Base-by-base conservation (phyloP, 2,113 vertebrate genomes). In the Abramis brama region DNA sequence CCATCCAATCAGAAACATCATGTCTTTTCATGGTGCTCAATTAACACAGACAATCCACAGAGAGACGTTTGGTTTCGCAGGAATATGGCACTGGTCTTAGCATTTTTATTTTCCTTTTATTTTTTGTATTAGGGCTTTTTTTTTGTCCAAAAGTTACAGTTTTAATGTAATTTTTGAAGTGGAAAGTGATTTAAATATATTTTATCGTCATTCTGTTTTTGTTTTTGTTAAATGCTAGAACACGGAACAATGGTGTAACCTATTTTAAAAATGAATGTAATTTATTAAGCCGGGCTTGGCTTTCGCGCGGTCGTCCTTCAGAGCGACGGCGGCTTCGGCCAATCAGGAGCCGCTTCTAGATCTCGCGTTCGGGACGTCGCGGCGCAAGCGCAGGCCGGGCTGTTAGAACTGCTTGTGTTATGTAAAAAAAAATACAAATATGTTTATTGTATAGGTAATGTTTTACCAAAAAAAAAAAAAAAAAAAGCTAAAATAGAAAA, bases 231-330 rank as follows among this genome's bases (percentile, higher is more conserved):
- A 91, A 91, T 89, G 92, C 93, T 89, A 91, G 93, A 79, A 93
- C 88, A 73, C 88, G 84, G 90, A 88, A 91, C 85, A 64, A 92
- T 91, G 91, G 92, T 93, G 93, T 95, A 94, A 93, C 93, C 92
- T 94, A 91, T 94, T 94, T 94, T 93, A 91, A 95, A 76, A 91
- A 93, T 94, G 93, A 95, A 95, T 94, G 94, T 95, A 95, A 95
- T 93, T 94, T 94, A 95, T 95, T 94, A 91, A 94, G 91, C 92
- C 93, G 90, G 90, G 92, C 92, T 91, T 84, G 81, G 36, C 92
- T 90, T 90, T 90, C 91, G 91, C 87, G 88, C 90, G 73, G 91
- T 87, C 90, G 86, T 92, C 88, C 84, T 62, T 2, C 21, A 92
- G 85, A 78, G 66, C 21, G 88, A 90, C 87, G 88, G 88, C 86